These are phyloP conservation scores for Nymphalis polychloros DNA, from an alignment of 2,888 invertebrate genomes.

Conservation along the genomic window DNA sequence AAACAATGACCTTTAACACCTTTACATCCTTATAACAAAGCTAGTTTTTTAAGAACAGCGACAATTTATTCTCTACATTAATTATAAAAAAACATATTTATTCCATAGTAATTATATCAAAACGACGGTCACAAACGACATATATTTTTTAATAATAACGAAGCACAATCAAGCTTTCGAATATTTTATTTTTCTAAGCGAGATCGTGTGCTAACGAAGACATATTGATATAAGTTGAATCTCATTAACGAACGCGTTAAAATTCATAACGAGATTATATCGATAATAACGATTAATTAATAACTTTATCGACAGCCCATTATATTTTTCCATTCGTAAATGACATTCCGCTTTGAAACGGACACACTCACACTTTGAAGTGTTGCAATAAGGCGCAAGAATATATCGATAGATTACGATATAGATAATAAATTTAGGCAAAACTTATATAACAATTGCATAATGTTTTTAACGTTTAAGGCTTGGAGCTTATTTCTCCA, in stretches of 20 bases:
- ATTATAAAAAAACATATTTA: neutral
- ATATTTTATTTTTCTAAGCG: conserved; percentile 58
- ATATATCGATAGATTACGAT: too few relatives aligned
- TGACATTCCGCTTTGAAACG: neutral
- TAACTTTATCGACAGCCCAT: conserved; percentile 57
- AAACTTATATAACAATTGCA: too few relatives aligned
- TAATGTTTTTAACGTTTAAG: too few relatives aligned
- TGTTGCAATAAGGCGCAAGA: too few relatives aligned
- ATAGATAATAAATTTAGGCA: too few relatives aligned
- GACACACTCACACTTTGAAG: neutral
- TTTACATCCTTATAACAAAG: too few relatives aligned
- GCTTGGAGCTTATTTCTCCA: too few relatives aligned
- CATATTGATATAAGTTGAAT: conserved; percentile 60
- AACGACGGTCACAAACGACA: conserved; percentile 9
- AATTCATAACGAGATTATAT: conserved; percentile 70
- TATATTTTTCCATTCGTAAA: conserved; percentile 22
- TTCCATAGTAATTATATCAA: neutral
- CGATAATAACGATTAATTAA: conserved; percentile 73
- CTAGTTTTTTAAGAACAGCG: too few relatives aligned
- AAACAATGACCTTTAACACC: too few relatives aligned
- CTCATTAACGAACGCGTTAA: conserved; percentile 71
- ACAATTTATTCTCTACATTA: too few relatives aligned
- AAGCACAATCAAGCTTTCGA: conserved; percentile 37
- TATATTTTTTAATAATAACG: conserved; percentile 15
- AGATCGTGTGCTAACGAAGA: conserved; percentile 63